Evolutionary conservation across 1,140 invertebrate species (phyloP).

Genomic region (Pentalonia nigronervosa): DNA sequence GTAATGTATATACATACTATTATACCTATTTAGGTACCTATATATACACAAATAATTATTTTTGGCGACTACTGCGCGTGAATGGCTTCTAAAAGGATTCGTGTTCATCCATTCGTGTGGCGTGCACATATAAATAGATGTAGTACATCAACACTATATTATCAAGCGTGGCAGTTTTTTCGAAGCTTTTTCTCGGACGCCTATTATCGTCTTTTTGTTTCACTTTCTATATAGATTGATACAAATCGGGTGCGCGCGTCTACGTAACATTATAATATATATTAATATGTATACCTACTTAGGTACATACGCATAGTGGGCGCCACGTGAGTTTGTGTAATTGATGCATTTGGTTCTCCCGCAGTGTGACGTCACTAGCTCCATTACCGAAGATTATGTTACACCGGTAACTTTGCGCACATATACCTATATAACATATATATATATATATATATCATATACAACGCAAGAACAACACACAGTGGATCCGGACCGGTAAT

Average conservation of each 20-base stretch:
- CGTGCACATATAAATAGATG: neutral
- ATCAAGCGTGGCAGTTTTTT: neutral
- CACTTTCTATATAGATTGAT: neutral
- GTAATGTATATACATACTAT: neutral
- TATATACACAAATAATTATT: neutral
- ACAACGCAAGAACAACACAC: conserved; percentile 33
- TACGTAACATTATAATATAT: neutral
- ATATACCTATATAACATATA: neutral
- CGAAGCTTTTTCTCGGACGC: neutral
- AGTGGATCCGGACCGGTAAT: conserved; percentile 52
- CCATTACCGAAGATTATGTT: conserved; percentile 57
- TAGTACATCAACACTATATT: neutral
- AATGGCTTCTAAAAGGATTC: conserved; percentile 1
- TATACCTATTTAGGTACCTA: neutral
- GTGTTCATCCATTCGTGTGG: neutral
- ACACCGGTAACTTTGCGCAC: conserved; percentile 34
- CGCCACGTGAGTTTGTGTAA: conserved; percentile 49
- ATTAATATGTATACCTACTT: neutral
- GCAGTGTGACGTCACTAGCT: conserved; percentile 53
- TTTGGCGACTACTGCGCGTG: neutral
- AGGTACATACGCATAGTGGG: neutral
- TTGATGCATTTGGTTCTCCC: conserved; percentile 47
- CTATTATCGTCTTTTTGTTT: neutral
- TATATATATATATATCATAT: neutral
- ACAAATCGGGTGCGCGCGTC: conserved; percentile 16